A percentile compares a stretch with the other conserved stretches of the same genome.
These are phyloP conservation scores for Siphlonurus alternatus DNA, from an alignment of 2,888 invertebrate species.

Conservation along the genomic window DNA sequence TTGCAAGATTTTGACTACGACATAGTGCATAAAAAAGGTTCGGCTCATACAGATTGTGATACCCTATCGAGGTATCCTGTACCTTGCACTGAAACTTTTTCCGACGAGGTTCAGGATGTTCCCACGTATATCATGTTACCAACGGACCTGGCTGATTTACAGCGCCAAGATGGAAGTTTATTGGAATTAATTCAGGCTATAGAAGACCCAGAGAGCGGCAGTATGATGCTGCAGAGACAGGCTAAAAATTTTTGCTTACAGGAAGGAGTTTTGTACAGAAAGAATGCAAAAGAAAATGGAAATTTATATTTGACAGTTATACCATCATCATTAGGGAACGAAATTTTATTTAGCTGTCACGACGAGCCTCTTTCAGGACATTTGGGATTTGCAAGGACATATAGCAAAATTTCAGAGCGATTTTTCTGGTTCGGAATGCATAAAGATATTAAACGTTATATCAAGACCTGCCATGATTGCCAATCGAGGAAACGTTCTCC, in stretches of 20 bases:
- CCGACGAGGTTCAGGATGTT: background rate
- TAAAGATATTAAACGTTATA: conserved; percentile 8
- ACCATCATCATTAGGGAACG: conserved; percentile 9
- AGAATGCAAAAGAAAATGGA: background rate
- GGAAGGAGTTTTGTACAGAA: background rate
- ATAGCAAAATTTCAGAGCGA: conserved; percentile 4
- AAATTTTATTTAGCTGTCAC: conserved; percentile 13
- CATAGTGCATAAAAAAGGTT: background rate
- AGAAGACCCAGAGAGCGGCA: background rate
- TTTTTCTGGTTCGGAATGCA: conserved; percentile 12
- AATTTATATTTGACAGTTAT: conserved; percentile 8
- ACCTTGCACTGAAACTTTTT: background rate
- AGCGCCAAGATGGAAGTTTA: background rate
- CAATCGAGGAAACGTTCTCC: conserved; percentile 8
- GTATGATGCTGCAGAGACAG: background rate
- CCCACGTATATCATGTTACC: background rate
- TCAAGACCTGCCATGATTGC: conserved; percentile 10
- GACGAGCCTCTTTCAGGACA: conserved; percentile 12
- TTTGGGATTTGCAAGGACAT: conserved; percentile 10
- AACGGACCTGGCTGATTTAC: background rate
- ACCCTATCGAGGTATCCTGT: background rate
- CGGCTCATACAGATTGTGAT: background rate
- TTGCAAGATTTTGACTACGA: background rate
- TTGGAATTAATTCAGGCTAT: background rate
- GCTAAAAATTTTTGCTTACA: background rate